Evolutionary conservation across 2,113 vertebrate genomes (phyloP), one percentile per base, ranked within the genome.

Genomic region (Lophochroa leadbeateri): DNA sequence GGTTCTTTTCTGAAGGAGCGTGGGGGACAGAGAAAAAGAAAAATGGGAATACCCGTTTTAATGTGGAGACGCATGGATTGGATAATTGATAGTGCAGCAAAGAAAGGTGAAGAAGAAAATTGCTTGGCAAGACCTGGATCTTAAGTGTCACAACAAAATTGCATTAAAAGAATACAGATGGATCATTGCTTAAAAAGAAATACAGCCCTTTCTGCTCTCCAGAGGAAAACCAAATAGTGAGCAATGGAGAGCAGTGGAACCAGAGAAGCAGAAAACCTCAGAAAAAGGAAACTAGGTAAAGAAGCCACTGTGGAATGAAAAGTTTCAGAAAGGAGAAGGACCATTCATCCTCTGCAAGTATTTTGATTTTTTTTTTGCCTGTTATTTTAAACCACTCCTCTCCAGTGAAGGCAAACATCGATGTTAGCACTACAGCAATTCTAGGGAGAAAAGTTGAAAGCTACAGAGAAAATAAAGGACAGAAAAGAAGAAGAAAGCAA

Each of bases 301-400:
- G 69, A 86, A 98, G 97, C 86, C 94, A 96, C 93, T 89, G 94
- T 94, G 97, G 92, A 97, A 97, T 96, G 97, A 98, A 98, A 98
- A 98, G 97, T 98, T 98, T 98, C 82, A 83, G 87, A 53, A 94
- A 93, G 96, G 96, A 96, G 94, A 97, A 98, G 95, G 96, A 96
- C 83, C 76, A 10, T 92, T 89, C 96, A 79, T 83, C 52, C 65
- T 89, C 79, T 75, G 58, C 94, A 88, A 87, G 83, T 82, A 89
- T 96, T 95, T 67, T 61, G 25, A 0, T 2, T 29, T 82, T 29
- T 82, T 82, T 91, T 77, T 58, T 3, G 6, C 37, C 33, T 93
- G 35, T 94, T 95, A 17, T 85, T 88, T 97, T 77, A 63, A 82
- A 19, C 69, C 47, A 33, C 27, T 79, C 43, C 86, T 97, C 79